These are phyloP conservation scores for Nephrotoma appendiculata DNA, from an alignment of 2,888 invertebrate genomes.

Conservation along the genomic window DNA sequence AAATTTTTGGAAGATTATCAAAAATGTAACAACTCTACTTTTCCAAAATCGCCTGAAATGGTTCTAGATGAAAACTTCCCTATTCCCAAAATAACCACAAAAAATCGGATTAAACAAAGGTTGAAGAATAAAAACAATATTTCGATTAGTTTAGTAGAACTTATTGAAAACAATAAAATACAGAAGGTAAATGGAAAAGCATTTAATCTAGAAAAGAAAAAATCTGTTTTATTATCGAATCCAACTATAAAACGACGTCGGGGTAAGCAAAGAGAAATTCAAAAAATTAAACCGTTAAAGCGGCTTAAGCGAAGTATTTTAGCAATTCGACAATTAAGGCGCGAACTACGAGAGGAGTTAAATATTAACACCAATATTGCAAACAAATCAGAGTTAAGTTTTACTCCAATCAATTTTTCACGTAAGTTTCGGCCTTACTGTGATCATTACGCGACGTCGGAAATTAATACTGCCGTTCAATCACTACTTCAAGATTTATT, in stretches of 20 bases:
- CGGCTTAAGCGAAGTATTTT: background rate
- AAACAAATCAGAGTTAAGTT: background rate
- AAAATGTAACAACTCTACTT: background rate
- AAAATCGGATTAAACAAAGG: background rate
- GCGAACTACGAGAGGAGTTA: background rate
- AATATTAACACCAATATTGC: background rate
- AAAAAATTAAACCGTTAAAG: background rate
- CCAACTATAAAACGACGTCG: background rate
- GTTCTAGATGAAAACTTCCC: background rate
- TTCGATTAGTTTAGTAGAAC: background rate
- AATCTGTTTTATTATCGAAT: background rate
- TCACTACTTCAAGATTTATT: slow-evolving; percentile 38
- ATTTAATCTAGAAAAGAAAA: background rate
- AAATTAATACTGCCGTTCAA: slow-evolving; percentile 35
- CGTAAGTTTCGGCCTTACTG: slow-evolving; percentile 35
- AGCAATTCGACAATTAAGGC: background rate
- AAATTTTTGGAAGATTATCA: background rate
- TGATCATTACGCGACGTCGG: slow-evolving; percentile 41
- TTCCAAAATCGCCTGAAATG: background rate
- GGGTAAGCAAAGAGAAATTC: slow-evolving; percentile 1
- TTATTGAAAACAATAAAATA: background rate
- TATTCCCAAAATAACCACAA: background rate
- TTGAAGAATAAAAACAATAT: background rate
- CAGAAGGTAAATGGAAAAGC: background rate
- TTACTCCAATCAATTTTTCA: slow-evolving; percentile 16